Base-by-base conservation (phyloP, 2,113 vertebrate genomes). In the Protomyctophum bolini region DNA sequence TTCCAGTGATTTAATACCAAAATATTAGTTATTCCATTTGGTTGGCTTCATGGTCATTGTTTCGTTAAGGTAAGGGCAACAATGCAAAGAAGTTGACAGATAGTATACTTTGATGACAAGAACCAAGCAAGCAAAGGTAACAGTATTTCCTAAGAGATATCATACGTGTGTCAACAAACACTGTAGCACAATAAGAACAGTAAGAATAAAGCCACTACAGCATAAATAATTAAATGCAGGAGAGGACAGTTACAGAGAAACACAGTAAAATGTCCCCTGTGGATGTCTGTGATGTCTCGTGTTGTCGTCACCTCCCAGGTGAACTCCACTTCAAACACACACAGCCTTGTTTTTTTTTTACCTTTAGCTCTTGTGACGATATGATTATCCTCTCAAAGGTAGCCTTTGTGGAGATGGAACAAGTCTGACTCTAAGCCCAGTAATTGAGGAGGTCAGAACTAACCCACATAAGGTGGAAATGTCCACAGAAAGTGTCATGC, bases 211-310 rank as follows among this genome's bases (percentile, higher is more conserved):
- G 11, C 50, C 2, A 3, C n/a, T 66, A 10, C 50, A 47, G 28
- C 15, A 7, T 41, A 68, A 70, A 0, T 48, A 28, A 58, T 33
- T n/a, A 15, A 68, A 68, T 47, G 66, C 10, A 29, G 10, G 29
- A 65, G 47, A 50, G 61, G n/a, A 70, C 7, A 66, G 58, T 10
- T 65, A 59, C 59, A 71, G 41, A 52, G 62, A 58, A 49, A 33
- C 54, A 56, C 15, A 57, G 49, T 62, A 7, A 48, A 9, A 58
- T 4, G 28, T 33, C 5, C 10, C 8, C 6, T 9, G 57, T 6
- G 28, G 21, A 28, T 3, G 10, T 58, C 51, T 7, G 51, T 11
- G 3, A n/a, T 54, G 10, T 12, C 10, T n/a, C 12, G 10, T 12
- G 10, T 54, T 10, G 11, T 10, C 5, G 51, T 12, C 51, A 54